phyloP scores from a whole-genome alignment of 2,888 invertebrate genomes.

The Cremastinae sp. region DNA sequence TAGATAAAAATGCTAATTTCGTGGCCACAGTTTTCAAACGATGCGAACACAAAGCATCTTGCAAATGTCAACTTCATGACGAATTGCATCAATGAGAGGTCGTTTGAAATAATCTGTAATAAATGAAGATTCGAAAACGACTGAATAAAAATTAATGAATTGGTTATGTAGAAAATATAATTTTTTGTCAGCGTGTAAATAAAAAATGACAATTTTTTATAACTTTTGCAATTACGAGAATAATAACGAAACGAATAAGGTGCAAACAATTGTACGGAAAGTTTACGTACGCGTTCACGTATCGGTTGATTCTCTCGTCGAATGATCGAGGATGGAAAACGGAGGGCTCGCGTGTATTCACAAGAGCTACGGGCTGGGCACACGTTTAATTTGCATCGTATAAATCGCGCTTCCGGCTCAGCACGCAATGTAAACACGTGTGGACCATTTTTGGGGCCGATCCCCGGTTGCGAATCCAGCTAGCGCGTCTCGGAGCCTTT shows the following conservation, averaged over 20 bases:
- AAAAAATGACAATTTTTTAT: too few species aligned
- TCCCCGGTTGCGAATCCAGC: slow-evolving; percentile 61
- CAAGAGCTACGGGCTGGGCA: slow-evolving; percentile 47
- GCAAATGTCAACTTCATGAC: too few species aligned
- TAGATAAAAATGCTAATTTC: slow-evolving; percentile 53
- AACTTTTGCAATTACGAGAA: background rate
- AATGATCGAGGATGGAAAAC: background rate
- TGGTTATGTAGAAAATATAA: too few species aligned
- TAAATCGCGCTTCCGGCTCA: slow-evolving; percentile 78
- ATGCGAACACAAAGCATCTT: slow-evolving; percentile 22
- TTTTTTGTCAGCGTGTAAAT: too few species aligned
- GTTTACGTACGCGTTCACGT: background rate
- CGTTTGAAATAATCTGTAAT: too few species aligned
- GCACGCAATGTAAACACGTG: slow-evolving; percentile 78
- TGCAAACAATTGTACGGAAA: background rate
- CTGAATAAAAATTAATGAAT: too few species aligned
- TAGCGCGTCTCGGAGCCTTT: slow-evolving; percentile 49
- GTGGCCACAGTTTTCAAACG: slow-evolving; percentile 27
- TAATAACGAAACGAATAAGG: background rate
- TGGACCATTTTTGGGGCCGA: slow-evolving; percentile 67
- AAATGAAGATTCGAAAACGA: too few species aligned
- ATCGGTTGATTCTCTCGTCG: slow-evolving; percentile 11
- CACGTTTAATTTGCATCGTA: slow-evolving; percentile 78
- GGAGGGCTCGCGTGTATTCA: slow-evolving; percentile 6
- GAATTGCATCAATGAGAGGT: too few species aligned